Conservation (phyloP, 2,797 vertebrate genomes). For the Dicrostonyx torquatus region DNA sequence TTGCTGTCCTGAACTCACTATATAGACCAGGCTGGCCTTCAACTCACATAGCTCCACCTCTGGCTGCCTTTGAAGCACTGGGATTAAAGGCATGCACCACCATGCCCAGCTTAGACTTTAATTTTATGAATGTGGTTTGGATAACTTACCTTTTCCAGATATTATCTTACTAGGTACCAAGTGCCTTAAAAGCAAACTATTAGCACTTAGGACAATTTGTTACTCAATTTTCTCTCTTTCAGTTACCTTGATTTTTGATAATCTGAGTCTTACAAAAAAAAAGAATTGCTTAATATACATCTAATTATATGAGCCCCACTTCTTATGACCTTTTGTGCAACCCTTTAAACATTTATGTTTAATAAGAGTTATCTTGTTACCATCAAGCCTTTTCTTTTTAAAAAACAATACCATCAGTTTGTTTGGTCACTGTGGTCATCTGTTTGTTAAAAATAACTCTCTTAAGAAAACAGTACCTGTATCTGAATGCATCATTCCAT, state of each 20-base stretch:
- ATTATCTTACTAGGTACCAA: constrained; percentile 24
- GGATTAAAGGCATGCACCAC: neutral
- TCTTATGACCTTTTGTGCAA: neutral
- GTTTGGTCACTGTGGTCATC: constrained; percentile 44
- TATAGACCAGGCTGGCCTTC: neutral
- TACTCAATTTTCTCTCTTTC: constrained; percentile 12
- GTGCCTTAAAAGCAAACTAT: neutral
- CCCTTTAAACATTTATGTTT: constrained; percentile 45
- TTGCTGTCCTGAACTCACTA: neutral
- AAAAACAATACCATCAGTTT: constrained; percentile 44
- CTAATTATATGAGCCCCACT: neutral
- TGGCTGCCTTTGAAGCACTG: neutral
- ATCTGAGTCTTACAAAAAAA: constrained; percentile 32
- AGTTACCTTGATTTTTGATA: constrained; percentile 56
- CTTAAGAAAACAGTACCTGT: neutral
- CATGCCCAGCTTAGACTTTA: neutral
- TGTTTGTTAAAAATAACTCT: constrained; percentile 32
- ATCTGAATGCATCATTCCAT: constrained; percentile 27
- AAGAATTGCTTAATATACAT: neutral
- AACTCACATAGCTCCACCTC: neutral
- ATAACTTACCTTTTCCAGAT: constrained; percentile 19
- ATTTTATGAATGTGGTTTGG: constrained; percentile 21
- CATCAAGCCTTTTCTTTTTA: constrained; percentile 38
- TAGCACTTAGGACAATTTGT: neutral
- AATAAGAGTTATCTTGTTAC: constrained; percentile 40